phyloP scores from a whole-genome alignment of 2,797 vertebrate species.

The Neosilurus mollespiculum region DNA sequence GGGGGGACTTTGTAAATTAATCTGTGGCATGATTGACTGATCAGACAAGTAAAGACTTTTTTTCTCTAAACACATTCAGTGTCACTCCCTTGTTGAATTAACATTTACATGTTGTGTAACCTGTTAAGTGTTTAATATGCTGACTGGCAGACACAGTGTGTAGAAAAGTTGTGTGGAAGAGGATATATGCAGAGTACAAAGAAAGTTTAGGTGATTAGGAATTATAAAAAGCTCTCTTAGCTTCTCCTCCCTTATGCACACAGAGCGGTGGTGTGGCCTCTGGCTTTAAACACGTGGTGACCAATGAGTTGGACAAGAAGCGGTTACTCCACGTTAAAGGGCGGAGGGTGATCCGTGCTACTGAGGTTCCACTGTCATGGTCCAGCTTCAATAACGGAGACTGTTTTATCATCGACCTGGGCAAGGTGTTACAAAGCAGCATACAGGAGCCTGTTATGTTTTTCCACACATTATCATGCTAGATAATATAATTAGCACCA shows the following conservation, averaged over 20 bases:
- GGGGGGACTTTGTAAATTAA: background rate
- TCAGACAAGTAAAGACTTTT: background rate
- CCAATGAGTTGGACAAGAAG: slow-evolving; percentile 52
- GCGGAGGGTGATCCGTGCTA: slow-evolving; percentile 61
- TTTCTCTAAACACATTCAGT: background rate
- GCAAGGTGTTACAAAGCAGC: slow-evolving; percentile 51
- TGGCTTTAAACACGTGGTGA: slow-evolving; percentile 67
- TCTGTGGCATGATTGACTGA: too few relatives aligned
- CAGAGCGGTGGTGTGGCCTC: slow-evolving; percentile 74
- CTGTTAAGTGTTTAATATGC: background rate
- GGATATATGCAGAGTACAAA: background rate
- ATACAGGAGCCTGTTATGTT: background rate
- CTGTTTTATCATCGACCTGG: slow-evolving; percentile 76
- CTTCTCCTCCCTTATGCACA: background rate
- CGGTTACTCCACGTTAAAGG: slow-evolving; percentile 72
- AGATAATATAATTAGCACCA: background rate
- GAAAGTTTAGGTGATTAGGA: background rate
- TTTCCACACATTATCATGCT: background rate
- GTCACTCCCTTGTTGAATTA: background rate
- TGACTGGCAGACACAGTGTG: background rate
- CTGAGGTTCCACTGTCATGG: slow-evolving; percentile 65
- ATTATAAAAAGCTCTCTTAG: background rate
- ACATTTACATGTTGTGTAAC: background rate
- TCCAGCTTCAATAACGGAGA: slow-evolving; percentile 71
- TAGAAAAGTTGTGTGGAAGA: background rate